Conservation (phyloP, 2,888 invertebrate genomes). For the Odontomyia ornata region DNA sequence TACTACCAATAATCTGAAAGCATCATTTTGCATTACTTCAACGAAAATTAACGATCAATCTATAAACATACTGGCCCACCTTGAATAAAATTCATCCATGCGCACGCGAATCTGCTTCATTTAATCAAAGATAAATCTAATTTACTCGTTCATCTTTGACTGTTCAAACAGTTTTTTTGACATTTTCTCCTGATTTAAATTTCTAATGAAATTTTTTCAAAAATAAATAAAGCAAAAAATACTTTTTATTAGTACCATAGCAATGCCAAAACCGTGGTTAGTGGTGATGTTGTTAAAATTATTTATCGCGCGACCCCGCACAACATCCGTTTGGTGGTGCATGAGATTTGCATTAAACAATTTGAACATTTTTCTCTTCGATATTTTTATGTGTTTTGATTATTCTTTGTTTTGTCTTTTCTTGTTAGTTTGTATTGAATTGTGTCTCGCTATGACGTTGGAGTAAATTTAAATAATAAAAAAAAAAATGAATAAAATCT, state of each 20-base stretch:
- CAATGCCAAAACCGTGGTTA: not conserved
- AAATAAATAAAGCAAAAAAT: not conserved
- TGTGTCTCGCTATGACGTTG: not conserved
- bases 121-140: conserved; percentile 14
- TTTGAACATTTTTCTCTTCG: no score
- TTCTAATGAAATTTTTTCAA: not conserved
- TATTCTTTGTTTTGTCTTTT: not conserved
- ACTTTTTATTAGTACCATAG: not conserved
- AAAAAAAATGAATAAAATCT: not conserved
- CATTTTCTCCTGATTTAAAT: conserved; percentile 12
- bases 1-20: no score
- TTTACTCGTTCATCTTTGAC: conserved; percentile 11
- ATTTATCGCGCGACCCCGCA: not conserved
- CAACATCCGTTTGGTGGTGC: conserved; percentile 17
- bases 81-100: conserved; percentile 1
- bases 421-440: not conserved
- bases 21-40: no score
- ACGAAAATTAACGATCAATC: not conserved
- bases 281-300: not conserved
- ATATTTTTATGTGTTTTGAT: not conserved
- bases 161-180: not conserved
- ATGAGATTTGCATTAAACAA: conserved; percentile 5
- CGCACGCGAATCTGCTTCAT: conserved; percentile 1
- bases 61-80: not conserved
- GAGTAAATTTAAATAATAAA: no score